Percentiles rank a stretch among this genome's conserved stretches.
These are phyloP conservation scores for Diglossa brunneiventris DNA, from an alignment of 2,113 vertebrate genomes.

Conservation along the genomic window DNA sequence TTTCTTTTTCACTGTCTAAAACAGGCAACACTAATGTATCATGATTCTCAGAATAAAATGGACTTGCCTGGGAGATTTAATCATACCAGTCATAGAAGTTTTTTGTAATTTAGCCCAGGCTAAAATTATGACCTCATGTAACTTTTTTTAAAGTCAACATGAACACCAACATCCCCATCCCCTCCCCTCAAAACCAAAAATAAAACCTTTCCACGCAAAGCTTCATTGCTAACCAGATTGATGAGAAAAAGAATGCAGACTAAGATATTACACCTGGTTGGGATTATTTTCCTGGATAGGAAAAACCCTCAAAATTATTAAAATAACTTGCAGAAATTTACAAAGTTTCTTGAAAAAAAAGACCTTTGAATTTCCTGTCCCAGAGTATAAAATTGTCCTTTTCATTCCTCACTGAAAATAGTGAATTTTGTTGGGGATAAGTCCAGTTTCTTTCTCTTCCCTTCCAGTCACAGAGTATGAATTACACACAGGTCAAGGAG, in stretches of 20 bases:
- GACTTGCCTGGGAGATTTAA: neutral
- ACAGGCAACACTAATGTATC: neutral
- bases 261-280: neutral
- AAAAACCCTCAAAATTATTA: neutral
- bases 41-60: neutral
- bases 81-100: neutral
- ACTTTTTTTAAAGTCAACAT: neutral
- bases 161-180: neutral
- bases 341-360: neutral
- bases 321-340: neutral
- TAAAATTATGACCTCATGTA: neutral
- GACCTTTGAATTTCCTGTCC: neutral
- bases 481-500: neutral
- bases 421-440: neutral
- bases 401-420: neutral
- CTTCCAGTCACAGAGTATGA: neutral
- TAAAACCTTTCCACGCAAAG: neutral
- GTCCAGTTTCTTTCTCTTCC: neutral
- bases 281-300: neutral
- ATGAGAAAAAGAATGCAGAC: neutral
- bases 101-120: neutral
- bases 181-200: neutral
- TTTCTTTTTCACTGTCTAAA: neutral
- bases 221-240: neutral
- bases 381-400: neutral